phyloP scores from a whole-genome alignment of 2,113 vertebrate species.

The Corythaixoides concolor region DNA sequence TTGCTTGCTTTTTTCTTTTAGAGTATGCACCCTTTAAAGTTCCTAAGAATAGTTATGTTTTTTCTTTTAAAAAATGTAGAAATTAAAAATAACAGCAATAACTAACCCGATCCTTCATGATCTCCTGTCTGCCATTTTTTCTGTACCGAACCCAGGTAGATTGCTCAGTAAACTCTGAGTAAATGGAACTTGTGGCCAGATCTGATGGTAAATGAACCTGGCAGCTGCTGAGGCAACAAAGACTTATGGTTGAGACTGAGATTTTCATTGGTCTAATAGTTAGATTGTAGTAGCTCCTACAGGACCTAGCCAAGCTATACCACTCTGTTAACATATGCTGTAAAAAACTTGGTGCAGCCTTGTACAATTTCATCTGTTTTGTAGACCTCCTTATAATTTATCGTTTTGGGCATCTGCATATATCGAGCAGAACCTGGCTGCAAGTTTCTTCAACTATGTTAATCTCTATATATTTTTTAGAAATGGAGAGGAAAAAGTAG shows the following conservation, averaged over 20 bases:
- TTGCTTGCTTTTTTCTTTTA: background rate
- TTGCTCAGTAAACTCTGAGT: background rate
- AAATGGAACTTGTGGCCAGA: background rate
- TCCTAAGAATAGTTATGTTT: background rate
- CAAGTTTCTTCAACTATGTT: background rate
- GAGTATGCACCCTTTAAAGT: background rate
- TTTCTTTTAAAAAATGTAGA: background rate
- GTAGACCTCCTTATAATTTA: background rate
- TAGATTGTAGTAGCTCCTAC: background rate
- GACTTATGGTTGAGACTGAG: background rate
- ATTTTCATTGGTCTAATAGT: background rate
- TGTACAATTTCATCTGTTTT: background rate
- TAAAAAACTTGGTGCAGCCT: background rate
- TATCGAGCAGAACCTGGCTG: background rate
- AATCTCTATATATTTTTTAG: background rate
- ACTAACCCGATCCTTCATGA: rapidly evolving
- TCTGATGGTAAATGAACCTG: background rate
- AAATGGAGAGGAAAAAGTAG: background rate
- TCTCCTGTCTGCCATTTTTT: background rate
- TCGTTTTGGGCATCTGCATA: background rate
- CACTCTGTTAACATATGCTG: background rate
- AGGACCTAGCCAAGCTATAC: background rate
- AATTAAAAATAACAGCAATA: background rate
- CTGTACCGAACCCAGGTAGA: background rate
- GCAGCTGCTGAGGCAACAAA: background rate